These are phyloP conservation scores for Rhyacophila evoluta DNA, from an alignment of 2,888 invertebrate genomes.

Conservation along the genomic window DNA sequence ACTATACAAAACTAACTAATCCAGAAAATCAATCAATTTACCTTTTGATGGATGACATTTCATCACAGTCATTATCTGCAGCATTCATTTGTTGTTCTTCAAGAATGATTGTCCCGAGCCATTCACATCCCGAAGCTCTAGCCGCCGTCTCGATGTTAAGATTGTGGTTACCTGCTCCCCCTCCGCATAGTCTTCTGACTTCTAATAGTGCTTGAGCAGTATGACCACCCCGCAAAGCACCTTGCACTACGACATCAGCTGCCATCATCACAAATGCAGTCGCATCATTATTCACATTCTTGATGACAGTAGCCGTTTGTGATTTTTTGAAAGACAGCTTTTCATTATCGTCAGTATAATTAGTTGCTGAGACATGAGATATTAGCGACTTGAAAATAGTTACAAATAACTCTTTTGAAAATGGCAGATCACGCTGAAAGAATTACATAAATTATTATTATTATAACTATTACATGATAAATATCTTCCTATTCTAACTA, in stretches of 20 bases:
- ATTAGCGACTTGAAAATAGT: conserved; percentile 59
- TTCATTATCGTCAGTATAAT: neutral
- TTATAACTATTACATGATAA: too few species aligned
- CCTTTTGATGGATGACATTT: conserved; percentile 25
- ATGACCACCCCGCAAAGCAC: neutral
- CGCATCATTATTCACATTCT: neutral
- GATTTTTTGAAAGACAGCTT: neutral
- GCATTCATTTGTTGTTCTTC: conserved; percentile 39
- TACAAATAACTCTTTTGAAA: conserved; percentile 59
- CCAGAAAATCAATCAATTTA: conserved; percentile 16
- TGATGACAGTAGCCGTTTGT: neutral
- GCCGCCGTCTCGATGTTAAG: conserved; percentile 23
- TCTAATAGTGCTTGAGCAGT: neutral
- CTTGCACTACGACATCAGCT: neutral
- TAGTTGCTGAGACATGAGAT: conserved; percentile 29
- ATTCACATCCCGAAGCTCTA: conserved; percentile 35
- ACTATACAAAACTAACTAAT: too few species aligned
- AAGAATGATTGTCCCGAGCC: conserved; percentile 47
- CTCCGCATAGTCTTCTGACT: neutral
- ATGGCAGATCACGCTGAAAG: conserved; percentile 57
- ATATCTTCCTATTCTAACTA: too few species aligned
- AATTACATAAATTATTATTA: too few species aligned
- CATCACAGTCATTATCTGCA: neutral
- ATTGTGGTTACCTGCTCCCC: neutral
- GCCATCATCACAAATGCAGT: neutral